Evolutionary conservation across 2,888 invertebrate genomes (phyloP).

Genomic region (Epinotia brunnichana): DNA sequence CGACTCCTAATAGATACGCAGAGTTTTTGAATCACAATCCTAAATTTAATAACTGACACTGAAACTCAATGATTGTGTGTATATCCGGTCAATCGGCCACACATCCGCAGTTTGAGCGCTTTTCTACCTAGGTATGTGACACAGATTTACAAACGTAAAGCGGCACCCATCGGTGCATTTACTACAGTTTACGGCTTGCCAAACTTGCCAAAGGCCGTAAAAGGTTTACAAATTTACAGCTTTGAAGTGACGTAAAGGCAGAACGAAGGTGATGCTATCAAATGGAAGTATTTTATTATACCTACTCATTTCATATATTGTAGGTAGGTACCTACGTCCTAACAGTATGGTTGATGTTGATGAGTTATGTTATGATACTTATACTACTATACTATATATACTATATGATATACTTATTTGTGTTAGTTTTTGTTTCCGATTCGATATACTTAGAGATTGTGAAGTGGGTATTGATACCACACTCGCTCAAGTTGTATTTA

Average conservation of each 20-base stretch:
- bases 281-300: background rate
- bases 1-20: slow-evolving; percentile 9
- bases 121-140: slow-evolving; percentile 15
- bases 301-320: too few species aligned
- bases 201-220: slow-evolving; percentile 10
- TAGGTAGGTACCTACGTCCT: too few species aligned
- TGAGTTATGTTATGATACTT: too few species aligned
- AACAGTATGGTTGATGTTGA: background rate
- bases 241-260: background rate
- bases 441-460: background rate
- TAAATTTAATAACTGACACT: slow-evolving; percentile 33
- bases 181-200: slow-evolving; percentile 10
- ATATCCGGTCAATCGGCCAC: slow-evolving; percentile 34
- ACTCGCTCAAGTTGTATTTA: background rate
- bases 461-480: background rate
- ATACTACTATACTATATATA: too few species aligned
- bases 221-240: slow-evolving; percentile 16
- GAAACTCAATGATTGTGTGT: slow-evolving; percentile 34
- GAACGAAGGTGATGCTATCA: background rate
- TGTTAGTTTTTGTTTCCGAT: background rate
- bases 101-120: slow-evolving; percentile 25
- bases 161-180: slow-evolving; percentile 13
- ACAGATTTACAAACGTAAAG: slow-evolving; percentile 25
- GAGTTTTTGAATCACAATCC: slow-evolving; percentile 19
- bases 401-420: too few species aligned